phyloP scores from a whole-genome alignment of 64 coral and sea anemone species.

The Montipora efflorescens region DNA sequence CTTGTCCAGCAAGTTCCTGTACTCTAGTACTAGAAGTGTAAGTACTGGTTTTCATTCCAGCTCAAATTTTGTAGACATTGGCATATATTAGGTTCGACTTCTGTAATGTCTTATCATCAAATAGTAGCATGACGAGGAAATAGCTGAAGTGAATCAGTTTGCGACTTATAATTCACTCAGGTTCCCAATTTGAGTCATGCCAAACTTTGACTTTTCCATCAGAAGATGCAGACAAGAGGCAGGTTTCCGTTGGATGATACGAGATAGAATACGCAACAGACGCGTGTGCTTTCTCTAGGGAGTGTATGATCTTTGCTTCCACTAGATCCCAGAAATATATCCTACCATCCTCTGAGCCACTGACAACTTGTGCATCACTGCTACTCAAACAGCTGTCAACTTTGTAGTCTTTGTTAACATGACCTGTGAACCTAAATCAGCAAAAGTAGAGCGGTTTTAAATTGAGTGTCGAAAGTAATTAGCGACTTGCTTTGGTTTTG shows the following conservation, averaged over 20 bases:
- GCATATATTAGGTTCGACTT: no score
- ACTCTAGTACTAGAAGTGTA: no score
- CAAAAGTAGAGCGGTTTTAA: background rate
- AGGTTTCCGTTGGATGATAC: constrained; percentile 82
- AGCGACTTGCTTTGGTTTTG: no score
- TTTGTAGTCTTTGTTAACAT: constrained; percentile 94
- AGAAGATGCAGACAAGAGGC: constrained; percentile 88
- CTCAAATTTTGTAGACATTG: no score
- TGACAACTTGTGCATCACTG: constrained; percentile 85
- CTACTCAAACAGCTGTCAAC: constrained; percentile 92
- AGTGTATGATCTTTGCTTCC: constrained; percentile 86
- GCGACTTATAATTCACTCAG: background rate
- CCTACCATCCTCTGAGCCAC: constrained; percentile 92
- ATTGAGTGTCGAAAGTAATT: no score
- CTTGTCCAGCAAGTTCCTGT: no score
- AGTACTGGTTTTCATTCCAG: no score
- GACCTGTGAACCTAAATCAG: constrained; percentile 89
- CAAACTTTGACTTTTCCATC: constrained; percentile 96
- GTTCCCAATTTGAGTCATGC: constrained; percentile 68
- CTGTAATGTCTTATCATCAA: no score
- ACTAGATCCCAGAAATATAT: constrained; percentile 95
- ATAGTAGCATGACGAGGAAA: background rate
- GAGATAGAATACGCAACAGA: constrained; percentile 79
- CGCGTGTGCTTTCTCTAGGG: constrained; percentile 75
- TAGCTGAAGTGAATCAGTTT: background rate